Base-by-base conservation (phyloP, 37 sponge, comb jelly and placozoan genomes). In the Haliclona indistincta region DNA sequence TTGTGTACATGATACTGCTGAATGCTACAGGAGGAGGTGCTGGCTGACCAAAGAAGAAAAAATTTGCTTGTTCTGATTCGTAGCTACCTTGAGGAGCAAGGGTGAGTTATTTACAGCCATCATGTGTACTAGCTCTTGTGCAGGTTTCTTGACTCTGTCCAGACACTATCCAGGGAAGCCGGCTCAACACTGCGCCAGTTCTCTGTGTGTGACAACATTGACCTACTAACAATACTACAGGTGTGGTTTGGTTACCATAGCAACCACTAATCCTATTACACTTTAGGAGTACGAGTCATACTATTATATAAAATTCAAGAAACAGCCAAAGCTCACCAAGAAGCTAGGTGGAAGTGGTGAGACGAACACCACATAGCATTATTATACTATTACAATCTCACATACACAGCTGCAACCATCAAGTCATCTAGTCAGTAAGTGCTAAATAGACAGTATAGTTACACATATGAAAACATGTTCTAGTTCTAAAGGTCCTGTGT, bases 121-220 rank as follows among this genome's bases (percentile, higher is more conserved):
- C 7, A n/a, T 49, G 11, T 25, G 26, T 45, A n/a, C 17, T 28
- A 19, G 17, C 54, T 47, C n/a, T 37, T 29, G 19, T 38, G 2
- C 65, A 92, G 94, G 6, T 94, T 81, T 45, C 80, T 91, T 53
- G 93, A 95, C 44, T 72, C 93, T 11, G 82, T 60, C 6, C 78
- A 63, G 34, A 38, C 70, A 2, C 70, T 95, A 32, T 78, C 61
- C 30, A 86, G 54, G 45, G 99, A 99, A 61, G 87, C 80, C 1
- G 94, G 91, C 3, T 41, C 67, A 29, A 43, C 78, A 25, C 32
- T 99, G 11, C 72, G 68, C 0, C 79, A 85, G 43, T 95, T 71
- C 60, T 71, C 69, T 53, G 86, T 95, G 22, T 99, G 99, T 80
- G 99, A 99, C 47, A 99, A 99, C 69, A 81, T 99, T 42, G 99